Evolutionary conservation across 2,797 vertebrate species (phyloP), one percentile per base, ranked within the genome.

Genomic region (Glossophaga mutica): DNA sequence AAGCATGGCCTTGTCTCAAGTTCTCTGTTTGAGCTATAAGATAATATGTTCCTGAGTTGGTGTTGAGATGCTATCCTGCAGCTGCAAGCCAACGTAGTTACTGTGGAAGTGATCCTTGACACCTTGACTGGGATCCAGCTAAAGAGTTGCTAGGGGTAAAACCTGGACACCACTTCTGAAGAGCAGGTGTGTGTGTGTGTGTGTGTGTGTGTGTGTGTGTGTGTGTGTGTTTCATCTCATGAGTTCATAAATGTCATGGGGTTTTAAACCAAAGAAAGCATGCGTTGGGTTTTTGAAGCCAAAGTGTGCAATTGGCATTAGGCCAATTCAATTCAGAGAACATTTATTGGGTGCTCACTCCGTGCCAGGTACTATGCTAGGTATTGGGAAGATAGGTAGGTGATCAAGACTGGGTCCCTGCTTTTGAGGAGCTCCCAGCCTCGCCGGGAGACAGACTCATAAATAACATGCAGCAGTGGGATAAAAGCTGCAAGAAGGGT

Each of bases 191-290:
- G 52, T n/a, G 19, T 44, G 22, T 71, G 15, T 71, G 39, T 73
- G 70, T 73, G 37, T 32, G 12, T 39, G 21, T 70, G 10, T 83
- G 7, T 71, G 39, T 73, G 71, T 71, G 42, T 24, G 16, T 39
- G 21, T 70, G 10, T 77, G 5, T 71, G 26, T 74, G 39, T 73
- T 32, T 77, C 19, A 32, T 81, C 24, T 85, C 15, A 82, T 9
- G 12, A 71, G 8, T 71, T 92, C 52, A 37, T 85, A 79, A 85
- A 83, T 67, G 52, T 67, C n/a, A 52, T 0, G 44, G 39, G 32
- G 55, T 87, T 92, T 93, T 85, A 93, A 94, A 44, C 29, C 22
- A 48, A 59, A 55, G 84, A 77, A 74, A 94, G 34, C 42, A 44
- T 10, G 42, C 29, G 9, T 83, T 95, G 19, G 32, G 26, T 65